Base-by-base conservation (phyloP, 2,797 vertebrate species). In the Odontamblyopus lacepedii region DNA sequence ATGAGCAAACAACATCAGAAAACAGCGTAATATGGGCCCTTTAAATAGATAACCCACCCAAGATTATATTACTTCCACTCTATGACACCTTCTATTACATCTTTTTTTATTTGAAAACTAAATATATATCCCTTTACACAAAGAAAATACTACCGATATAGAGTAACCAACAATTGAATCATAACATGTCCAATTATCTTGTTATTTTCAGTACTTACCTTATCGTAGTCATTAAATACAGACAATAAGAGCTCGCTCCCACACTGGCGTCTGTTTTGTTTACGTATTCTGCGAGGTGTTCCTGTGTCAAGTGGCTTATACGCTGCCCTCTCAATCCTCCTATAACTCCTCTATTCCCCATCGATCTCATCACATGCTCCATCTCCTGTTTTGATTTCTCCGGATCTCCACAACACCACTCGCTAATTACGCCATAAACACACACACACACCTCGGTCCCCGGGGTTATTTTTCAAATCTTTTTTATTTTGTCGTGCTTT, bases 401-500 rank as follows among this genome's bases (percentile, higher is more conserved):
- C 48, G 65, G 59, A 81, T 82, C 78, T 79, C 69, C 79, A 75
- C 87, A 82, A 73, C 65, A 71, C 18, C 76, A 74, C 53, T 66
- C 55, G 71, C 72, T 83, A 85, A 88, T 86, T 79, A 78, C 59
- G 81, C 59, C 53, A 70, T 60, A 78, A 83, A 75, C 61, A 84
- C 65, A 48, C n/a, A 66, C 41, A 50, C 63, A 66, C 59, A 79
- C 70, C 63, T 80, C 29, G 61, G 73, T 76, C 75, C 77, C 59
- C 50, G 56, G 65, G 64, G 44, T 76, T 81, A 76, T 88, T 91
- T 89, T 91, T 87, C 74, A 77, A 90, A 76, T 90, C 69, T 87
- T 91, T 93, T 63, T 63, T 63, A 92, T 94, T 95, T 94, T 92
- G 86, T 94, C 94, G 94, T 95, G 93, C 94, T 95, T 93, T 92